A percentile compares a stretch with the other conserved stretches of the same genome.
These are phyloP conservation scores for Epizoanthus rinbou DNA, from an alignment of 92 coral and sea anemone species.

Conservation along the genomic window DNA sequence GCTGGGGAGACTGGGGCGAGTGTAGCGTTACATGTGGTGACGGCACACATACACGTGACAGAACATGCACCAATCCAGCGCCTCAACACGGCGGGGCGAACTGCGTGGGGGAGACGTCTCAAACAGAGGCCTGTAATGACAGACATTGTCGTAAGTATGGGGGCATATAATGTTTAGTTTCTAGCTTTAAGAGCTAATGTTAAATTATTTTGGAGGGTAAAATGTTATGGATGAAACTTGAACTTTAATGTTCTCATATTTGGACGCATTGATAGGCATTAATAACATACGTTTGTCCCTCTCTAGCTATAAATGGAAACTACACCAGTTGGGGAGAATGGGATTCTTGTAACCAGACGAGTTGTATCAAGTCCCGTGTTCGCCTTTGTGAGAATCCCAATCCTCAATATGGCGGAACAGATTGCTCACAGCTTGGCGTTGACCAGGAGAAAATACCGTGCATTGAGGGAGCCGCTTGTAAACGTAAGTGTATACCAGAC, in stretches of 20 bases:
- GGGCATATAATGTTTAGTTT: neutral
- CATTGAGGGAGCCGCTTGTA: slow-evolving; percentile 8
- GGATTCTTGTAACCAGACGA: neutral
- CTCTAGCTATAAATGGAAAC: slow-evolving; percentile 15
- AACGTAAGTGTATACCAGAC: neutral
- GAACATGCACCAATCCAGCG: slow-evolving; percentile 41
- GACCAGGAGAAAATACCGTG: neutral
- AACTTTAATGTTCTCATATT: too few relatives aligned
- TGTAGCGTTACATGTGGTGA: slow-evolving; percentile 48
- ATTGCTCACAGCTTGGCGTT: slow-evolving; percentile 10
- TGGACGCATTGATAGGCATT: neutral
- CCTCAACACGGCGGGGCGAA: slow-evolving; percentile 51
- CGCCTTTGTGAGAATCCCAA: slow-evolving; percentile 11
- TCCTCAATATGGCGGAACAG: neutral
- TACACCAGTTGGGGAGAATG: slow-evolving; percentile 3
- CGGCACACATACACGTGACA: slow-evolving; percentile 13
- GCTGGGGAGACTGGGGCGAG: slow-evolving; percentile 37
- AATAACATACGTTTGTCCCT: too few relatives aligned
- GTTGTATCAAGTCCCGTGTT: neutral
- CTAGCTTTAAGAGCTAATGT: neutral
- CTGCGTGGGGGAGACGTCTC: slow-evolving; percentile 14
- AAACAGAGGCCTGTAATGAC: slow-evolving; percentile 2
- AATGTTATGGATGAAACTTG: too few relatives aligned
- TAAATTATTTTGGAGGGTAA: too few relatives aligned
- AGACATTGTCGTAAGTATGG: slow-evolving; percentile 13